Percentiles rank a stretch among this genome's conserved stretches.
Evolutionary conservation across 2,797 vertebrate genomes (phyloP).

Genomic region (Acestrorhynchus altus): DNA sequence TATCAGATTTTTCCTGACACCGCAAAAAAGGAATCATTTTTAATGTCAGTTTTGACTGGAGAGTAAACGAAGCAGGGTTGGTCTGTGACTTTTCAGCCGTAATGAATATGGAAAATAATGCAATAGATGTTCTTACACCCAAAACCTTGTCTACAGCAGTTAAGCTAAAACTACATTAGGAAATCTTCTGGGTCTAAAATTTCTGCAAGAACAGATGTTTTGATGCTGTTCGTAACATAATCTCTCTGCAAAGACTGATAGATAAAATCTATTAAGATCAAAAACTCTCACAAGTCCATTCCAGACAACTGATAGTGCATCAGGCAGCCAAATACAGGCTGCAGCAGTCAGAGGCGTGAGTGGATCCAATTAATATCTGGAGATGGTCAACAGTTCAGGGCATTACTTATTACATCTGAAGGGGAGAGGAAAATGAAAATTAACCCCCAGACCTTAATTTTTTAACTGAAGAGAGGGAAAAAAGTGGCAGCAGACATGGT

Average conservation of each 20-base stretch:
- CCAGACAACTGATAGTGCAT: slow-evolving; percentile 13
- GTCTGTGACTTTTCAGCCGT: too few relatives aligned
- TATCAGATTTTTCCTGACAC: too few relatives aligned
- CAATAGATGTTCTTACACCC: background rate
- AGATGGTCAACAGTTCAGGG: slow-evolving; percentile 73
- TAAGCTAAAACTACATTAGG: background rate
- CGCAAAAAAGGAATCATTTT: too few relatives aligned
- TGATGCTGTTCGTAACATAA: background rate
- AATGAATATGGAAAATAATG: too few relatives aligned
- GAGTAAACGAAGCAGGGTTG: too few relatives aligned
- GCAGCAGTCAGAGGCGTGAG: slow-evolving; percentile 59
- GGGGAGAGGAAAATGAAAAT: slow-evolving; percentile 75
- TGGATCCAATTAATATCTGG: slow-evolving; percentile 78
- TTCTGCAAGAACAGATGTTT: background rate
- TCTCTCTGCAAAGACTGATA: background rate
- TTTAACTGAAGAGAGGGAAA: slow-evolving; percentile 71
- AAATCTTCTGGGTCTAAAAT: background rate
- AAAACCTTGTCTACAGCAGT: background rate
- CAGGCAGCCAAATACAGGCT: slow-evolving; percentile 47
- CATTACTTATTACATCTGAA: slow-evolving; percentile 78
- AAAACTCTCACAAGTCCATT: slow-evolving; percentile 18
- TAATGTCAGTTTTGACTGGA: too few relatives aligned
- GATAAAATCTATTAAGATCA: slow-evolving; percentile 1
- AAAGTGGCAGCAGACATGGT: slow-evolving; percentile 75
- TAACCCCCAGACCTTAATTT: slow-evolving; percentile 76